Conservation (phyloP, 1,140 invertebrate species). For the Globodera rostochiensis region DNA sequence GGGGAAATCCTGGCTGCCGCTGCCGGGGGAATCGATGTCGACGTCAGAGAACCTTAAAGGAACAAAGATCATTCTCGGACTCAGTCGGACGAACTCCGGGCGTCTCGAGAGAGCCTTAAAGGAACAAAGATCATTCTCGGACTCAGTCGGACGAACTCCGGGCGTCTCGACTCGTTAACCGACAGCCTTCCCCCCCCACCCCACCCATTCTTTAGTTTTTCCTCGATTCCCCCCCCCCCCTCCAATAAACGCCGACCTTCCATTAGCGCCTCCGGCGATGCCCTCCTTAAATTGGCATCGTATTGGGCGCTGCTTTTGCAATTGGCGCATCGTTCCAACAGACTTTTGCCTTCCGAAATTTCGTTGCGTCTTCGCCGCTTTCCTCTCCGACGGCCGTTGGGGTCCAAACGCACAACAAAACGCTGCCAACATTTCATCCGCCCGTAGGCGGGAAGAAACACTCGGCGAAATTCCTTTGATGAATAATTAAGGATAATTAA, state of each 20-base stretch:
- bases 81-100: too few relatives aligned
- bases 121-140: too few relatives aligned
- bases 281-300: neutral
- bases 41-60: neutral
- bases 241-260: too few relatives aligned
- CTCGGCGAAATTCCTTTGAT: constrained; percentile 61
- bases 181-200: too few relatives aligned
- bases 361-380: neutral
- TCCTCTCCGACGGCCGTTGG: neutral
- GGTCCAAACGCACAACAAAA: neutral
- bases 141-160: too few relatives aligned
- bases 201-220: too few relatives aligned
- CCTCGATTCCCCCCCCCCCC: too few relatives aligned
- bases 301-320: neutral
- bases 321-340: neutral
- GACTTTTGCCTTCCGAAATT: constrained; percentile 7
- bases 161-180: too few relatives aligned
- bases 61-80: too few relatives aligned
- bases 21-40: neutral
- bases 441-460: constrained; percentile 53
- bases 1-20: neutral
- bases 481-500: constrained; percentile 1
- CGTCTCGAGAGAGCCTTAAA: too few relatives aligned
- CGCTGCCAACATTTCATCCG: constrained; percentile 20
- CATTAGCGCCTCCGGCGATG: too few relatives aligned